Evolutionary conservation across 2,113 vertebrate species (phyloP), one percentile per base, ranked within the genome.

Genomic region (Haemorhous mexicanus): DNA sequence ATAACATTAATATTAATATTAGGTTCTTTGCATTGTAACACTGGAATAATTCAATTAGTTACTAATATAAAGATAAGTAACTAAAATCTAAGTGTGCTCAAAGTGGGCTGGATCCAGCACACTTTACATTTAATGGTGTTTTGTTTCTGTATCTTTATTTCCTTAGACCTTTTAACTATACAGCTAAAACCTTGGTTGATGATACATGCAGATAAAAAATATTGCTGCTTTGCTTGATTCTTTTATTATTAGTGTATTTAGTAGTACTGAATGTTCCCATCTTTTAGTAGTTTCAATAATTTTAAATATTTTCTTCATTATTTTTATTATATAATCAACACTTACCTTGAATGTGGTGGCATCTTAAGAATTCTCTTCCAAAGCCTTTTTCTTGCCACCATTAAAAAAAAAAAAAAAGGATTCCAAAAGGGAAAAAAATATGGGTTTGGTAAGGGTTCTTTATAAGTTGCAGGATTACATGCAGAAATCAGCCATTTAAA

Each of bases 391-490:
- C 14, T 37, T 72, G 16, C 8, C 10, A 47, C 5, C 0, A 4
- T 32, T 13, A 79, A 72, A 77, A 44, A 64, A 46, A n/a, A 7
- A 44, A 37, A 5, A 37, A 44, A 66, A 44, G 1, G 2, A 64
- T 68, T 74, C 16, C 11, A 62, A 68, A 62, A 56, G 11, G 2
- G 7, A n/a, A 44, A 85, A 84, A 44, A 87, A 82, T 24, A 12
- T 0, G 0, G 5, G 2, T 17, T 23, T 53, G 11, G 30, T 44
- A 23, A 9, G 9, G 6, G 46, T 56, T 81, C n/a, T 59, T 52
- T 41, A 37, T 11, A 32, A 47, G 4, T 90, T 82, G 79, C 9
- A 43, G 13, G 50, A 70, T 53, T 69, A 19, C 7, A 22, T 27
- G 4, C 15, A 86, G 17, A 62, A 61, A 53, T 66, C 18, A 52